Conservation (phyloP, 2,888 invertebrate species). For the Drosophila dives region DNA sequence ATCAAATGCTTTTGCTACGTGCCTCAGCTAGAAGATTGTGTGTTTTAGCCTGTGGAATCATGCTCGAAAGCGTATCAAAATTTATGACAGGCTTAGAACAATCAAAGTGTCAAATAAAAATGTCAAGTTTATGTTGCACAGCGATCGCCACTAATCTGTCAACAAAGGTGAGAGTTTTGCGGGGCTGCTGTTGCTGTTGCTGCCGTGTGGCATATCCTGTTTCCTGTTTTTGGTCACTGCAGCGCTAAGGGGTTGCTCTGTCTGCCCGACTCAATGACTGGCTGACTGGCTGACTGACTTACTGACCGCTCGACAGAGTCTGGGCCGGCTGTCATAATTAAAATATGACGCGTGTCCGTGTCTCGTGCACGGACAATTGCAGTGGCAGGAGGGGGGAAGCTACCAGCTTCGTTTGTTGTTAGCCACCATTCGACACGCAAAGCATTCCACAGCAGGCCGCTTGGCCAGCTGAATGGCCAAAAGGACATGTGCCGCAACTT, state of each 20-base stretch:
- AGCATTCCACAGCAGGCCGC: constrained; percentile 30
- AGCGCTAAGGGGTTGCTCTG: constrained; percentile 54
- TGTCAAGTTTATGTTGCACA: constrained; percentile 69
- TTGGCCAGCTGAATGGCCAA: constrained; percentile 43
- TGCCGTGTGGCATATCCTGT: constrained; percentile 59
- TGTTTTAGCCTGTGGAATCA: constrained; percentile 48
- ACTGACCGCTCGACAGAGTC: constrained; percentile 46
- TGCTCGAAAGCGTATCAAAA: constrained; percentile 39
- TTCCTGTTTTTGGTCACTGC: constrained; percentile 57
- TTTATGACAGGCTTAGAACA: constrained; percentile 70
- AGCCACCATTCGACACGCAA: constrained; percentile 71
- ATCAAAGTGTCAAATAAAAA: constrained; percentile 81
- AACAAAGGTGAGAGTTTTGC: constrained; percentile 59
- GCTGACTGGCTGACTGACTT: constrained; percentile 33
- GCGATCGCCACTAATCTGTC: constrained; percentile 72
- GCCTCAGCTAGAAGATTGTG: constrained; percentile 41
- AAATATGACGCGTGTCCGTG: constrained; percentile 78
- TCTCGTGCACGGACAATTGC: constrained; percentile 70
- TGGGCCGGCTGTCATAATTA: constrained; percentile 77
- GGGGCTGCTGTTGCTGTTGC: constrained; percentile 14
- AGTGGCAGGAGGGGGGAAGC: constrained; percentile 7
- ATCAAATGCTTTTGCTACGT: constrained; percentile 42
- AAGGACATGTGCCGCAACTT: constrained; percentile 51
- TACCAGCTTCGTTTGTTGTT: constrained; percentile 42
- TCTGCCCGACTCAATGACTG: constrained; percentile 20